A percentile compares a stretch with the other conserved stretches of the same genome.
Conservation (phyloP, 2,797 vertebrate species). For the Lagocephalus sceleratus region DNA sequence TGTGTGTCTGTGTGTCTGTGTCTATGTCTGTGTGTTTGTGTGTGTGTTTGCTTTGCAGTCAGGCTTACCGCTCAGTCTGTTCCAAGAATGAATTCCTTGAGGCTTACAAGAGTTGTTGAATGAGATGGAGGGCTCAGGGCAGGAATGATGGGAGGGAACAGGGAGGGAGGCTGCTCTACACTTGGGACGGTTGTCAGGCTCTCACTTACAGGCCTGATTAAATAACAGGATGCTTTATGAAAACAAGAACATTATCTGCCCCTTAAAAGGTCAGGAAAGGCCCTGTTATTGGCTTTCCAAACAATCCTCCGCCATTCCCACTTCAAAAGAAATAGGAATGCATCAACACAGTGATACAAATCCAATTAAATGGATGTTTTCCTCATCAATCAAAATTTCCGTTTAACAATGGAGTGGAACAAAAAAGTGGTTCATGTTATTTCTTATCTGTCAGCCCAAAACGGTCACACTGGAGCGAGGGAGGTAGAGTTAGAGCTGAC, state of each 20-base stretch:
- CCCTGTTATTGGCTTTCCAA: conserved; percentile 66
- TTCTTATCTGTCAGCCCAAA: conserved; percentile 35
- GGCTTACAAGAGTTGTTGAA: conserved; percentile 76
- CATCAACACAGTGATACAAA: conserved; percentile 39
- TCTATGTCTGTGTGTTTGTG: conserved; percentile 6
- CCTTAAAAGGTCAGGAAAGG: conserved; percentile 68
- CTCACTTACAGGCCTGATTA: conserved; percentile 75
- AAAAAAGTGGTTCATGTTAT: conserved; percentile 39
- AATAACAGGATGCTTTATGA: conserved; percentile 78
- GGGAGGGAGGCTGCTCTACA: conserved; percentile 39
- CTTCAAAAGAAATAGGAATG: conserved; percentile 55
- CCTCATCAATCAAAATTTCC: conserved; percentile 29
- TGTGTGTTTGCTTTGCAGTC: conserved; percentile 56
- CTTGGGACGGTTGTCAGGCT: conserved; percentile 62
- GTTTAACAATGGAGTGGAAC: conserved; percentile 40
- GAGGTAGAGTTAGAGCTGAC: conserved; percentile 20
- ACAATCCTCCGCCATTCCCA: conserved; percentile 23
- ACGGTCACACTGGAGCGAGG: conserved; percentile 27
- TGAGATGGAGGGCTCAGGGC: conserved; percentile 70
- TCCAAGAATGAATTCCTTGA: conserved; percentile 74
- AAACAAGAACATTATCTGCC: conserved; percentile 76
- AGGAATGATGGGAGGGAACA: conserved; percentile 60
- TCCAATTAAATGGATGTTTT: conserved; percentile 25
- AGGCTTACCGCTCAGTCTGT: conserved; percentile 60
- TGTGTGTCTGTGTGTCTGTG: too few relatives aligned